These are phyloP conservation scores for Pampusana beccarii DNA, from an alignment of 2,113 vertebrate genomes.

Conservation along the genomic window DNA sequence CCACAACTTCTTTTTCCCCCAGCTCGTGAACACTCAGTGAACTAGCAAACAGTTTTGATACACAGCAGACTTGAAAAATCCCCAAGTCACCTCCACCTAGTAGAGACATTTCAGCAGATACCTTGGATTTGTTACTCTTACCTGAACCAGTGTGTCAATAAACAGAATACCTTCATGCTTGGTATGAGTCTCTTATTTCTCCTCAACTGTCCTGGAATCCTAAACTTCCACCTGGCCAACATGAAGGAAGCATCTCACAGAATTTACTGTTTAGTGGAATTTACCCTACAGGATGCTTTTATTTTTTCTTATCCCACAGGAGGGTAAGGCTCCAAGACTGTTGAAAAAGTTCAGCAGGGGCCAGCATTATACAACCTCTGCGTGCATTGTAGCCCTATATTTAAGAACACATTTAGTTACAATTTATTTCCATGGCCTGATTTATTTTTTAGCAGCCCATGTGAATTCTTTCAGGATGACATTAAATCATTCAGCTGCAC, in stretches of 20 bases:
- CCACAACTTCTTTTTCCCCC: background rate
- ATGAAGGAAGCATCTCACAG: background rate
- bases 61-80: background rate
- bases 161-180: background rate
- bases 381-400: background rate
- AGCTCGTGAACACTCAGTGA: background rate
- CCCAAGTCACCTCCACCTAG: background rate
- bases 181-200: background rate
- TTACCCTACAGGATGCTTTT: background rate
- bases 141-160: background rate
- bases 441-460: conserved; percentile 42
- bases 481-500: conserved; percentile 45
- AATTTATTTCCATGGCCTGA: conserved; percentile 57
- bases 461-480: conserved; percentile 52
- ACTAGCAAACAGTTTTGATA: background rate
- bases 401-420: conserved; percentile 51
- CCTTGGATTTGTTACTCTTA: background rate
- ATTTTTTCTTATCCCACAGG: background rate
- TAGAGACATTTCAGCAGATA: background rate
- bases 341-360: background rate
- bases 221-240: conserved; percentile 13
- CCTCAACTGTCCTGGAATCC: background rate
- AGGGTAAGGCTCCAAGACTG: background rate
- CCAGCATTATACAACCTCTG: background rate
- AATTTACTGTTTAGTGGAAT: background rate